These are phyloP conservation scores for Eristalinus aeneus DNA, from an alignment of 2,888 invertebrate genomes.

Conservation along the genomic window DNA sequence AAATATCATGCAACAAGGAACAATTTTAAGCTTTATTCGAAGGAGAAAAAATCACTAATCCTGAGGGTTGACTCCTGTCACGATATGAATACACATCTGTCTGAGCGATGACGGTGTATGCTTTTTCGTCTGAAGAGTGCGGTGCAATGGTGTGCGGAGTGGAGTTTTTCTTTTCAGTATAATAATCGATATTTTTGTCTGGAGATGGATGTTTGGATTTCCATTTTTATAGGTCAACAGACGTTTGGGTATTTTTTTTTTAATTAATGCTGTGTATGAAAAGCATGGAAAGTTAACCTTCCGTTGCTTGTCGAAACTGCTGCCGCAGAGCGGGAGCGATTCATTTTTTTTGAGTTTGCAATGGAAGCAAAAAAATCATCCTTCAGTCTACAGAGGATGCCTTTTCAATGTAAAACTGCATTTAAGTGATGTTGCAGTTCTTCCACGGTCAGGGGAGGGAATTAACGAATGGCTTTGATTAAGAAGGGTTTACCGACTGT, in stretches of 20 bases:
- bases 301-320: neutral
- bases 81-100: neutral
- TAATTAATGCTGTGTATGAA: slow-evolving; percentile 30
- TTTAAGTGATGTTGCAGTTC: neutral
- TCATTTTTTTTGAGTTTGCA: neutral
- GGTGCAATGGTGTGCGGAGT: neutral
- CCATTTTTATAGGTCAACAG: slow-evolving; percentile 55
- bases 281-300: slow-evolving; percentile 6
- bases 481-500: neutral
- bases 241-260: slow-evolving; percentile 25
- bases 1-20: neutral
- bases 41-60: slow-evolving; percentile 14
- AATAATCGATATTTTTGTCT: slow-evolving; percentile 45
- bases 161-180: neutral
- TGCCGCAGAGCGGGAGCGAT: neutral
- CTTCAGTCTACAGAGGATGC: neutral
- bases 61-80: slow-evolving; percentile 5
- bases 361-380: neutral
- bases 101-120: neutral
- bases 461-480: neutral
- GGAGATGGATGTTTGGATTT: slow-evolving; percentile 15
- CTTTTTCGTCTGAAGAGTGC: slow-evolving; percentile 1
- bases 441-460: neutral
- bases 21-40: neutral
- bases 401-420: neutral